Conservation (phyloP, 2,888 invertebrate species). For the Euzophera pinguis region DNA sequence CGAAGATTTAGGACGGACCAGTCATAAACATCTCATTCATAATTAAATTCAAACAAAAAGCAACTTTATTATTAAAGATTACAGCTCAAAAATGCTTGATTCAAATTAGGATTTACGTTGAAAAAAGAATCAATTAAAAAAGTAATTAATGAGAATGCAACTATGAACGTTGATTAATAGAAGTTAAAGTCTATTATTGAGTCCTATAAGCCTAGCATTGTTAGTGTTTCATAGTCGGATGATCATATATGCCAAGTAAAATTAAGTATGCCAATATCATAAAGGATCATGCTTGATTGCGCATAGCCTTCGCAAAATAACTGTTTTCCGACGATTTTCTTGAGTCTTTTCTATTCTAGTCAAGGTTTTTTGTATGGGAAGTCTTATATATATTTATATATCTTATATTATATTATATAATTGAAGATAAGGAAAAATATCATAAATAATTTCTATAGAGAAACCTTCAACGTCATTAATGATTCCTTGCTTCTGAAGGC, state of each 20-base stretch:
- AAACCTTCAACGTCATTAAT: too few species aligned
- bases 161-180: slow-evolving; percentile 2
- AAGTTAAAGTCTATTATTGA: slow-evolving; percentile 14
- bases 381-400: too few species aligned
- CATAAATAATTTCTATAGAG: background rate
- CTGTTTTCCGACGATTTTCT: slow-evolving; percentile 73
- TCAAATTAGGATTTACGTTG: slow-evolving; percentile 16
- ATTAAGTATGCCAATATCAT: slow-evolving; percentile 78
- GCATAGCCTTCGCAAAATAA: slow-evolving; percentile 65
- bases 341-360: slow-evolving; percentile 56
- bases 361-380: slow-evolving; percentile 55
- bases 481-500: too few species aligned
- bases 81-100: slow-evolving; percentile 17
- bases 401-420: slow-evolving; percentile 6
- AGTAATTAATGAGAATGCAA: slow-evolving; percentile 4
- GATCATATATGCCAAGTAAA: slow-evolving; percentile 71
- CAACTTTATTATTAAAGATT: slow-evolving; percentile 16
- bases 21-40: slow-evolving; percentile 23
- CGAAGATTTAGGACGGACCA: slow-evolving; percentile 21
- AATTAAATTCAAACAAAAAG: slow-evolving; percentile 17
- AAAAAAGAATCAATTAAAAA: slow-evolving; percentile 10
- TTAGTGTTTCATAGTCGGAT: slow-evolving; percentile 47
- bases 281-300: slow-evolving; percentile 64
- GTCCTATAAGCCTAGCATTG: slow-evolving; percentile 17
- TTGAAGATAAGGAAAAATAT: background rate